Evolutionary conservation across 2,888 invertebrate species (phyloP).

Genomic region (Netelia fuscicornis): DNA sequence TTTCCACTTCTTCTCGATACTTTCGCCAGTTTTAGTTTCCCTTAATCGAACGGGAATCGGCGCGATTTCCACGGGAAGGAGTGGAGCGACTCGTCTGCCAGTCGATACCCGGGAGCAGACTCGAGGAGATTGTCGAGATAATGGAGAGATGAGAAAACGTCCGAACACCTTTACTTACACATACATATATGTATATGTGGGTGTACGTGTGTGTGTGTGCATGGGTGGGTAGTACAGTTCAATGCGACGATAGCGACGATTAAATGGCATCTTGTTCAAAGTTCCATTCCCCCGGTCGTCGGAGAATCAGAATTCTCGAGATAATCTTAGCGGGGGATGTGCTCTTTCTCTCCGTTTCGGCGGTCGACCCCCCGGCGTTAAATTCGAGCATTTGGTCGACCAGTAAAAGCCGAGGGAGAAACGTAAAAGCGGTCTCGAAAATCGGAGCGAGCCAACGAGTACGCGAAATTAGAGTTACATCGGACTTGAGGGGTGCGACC

Average conservation of each 20-base stretch:
- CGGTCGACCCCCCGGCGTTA: constrained; percentile 24
- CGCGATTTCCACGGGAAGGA: constrained; percentile 31
- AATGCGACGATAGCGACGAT: constrained; percentile 43
- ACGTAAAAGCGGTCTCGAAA: constrained; percentile 28
- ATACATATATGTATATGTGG: neutral
- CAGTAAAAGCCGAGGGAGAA: constrained; percentile 6
- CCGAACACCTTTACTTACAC: neutral
- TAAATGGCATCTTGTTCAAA: constrained; percentile 50
- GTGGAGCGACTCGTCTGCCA: constrained; percentile 14
- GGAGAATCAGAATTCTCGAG: constrained; percentile 11
- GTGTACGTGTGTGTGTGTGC: neutral
- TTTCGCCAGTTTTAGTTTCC: constrained; percentile 61
- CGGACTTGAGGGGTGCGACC: neutral
- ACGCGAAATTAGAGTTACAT: constrained; percentile 34
- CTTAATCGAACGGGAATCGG: constrained; percentile 59
- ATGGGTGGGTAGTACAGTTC: neutral
- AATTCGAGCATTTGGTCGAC: constrained; percentile 34
- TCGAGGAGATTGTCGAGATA: constrained; percentile 49
- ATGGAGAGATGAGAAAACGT: constrained; percentile 37
- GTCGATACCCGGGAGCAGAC: constrained; percentile 26
- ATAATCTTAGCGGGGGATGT: constrained; percentile 35
- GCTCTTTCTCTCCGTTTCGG: constrained; percentile 8
- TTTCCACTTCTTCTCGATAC: constrained; percentile 28
- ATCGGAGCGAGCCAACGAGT: constrained; percentile 19
- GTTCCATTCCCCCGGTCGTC: constrained; percentile 22